phyloP scores from a whole-genome alignment of 2,888 invertebrate species.

The Erebia palarica region DNA sequence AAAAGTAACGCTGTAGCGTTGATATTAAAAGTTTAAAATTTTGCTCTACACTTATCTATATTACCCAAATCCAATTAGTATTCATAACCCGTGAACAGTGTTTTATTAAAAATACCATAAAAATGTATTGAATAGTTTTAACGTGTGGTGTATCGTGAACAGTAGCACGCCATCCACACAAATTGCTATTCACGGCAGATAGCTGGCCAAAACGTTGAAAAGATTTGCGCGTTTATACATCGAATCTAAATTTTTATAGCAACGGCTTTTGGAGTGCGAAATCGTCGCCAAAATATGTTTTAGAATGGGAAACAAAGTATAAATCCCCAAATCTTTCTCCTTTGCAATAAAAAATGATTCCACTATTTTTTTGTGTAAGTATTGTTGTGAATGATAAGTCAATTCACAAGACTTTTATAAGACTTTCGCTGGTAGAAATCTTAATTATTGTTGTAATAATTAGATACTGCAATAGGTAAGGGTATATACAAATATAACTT shows the following conservation, averaged over 20 bases:
- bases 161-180: slow-evolving; percentile 14
- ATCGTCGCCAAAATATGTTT: slow-evolving; percentile 5
- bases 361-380: too few relatives aligned
- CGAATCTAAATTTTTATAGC: slow-evolving; percentile 17
- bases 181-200: slow-evolving; percentile 24
- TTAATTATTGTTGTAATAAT: too few relatives aligned
- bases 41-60: not conserved
- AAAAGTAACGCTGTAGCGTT: too few relatives aligned
- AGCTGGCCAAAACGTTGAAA: slow-evolving; percentile 19
- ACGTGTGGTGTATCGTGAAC: slow-evolving; percentile 15
- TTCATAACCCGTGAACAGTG: slow-evolving; percentile 14
- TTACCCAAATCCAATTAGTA: slow-evolving; percentile 9
- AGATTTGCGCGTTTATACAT: slow-evolving; percentile 24
- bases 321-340: not conserved
- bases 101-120: slow-evolving; percentile 23
- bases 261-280: slow-evolving; percentile 9
- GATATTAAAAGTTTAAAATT: too few relatives aligned
- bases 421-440: too few relatives aligned
- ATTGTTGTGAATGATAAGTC: too few relatives aligned
- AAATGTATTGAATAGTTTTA: slow-evolving; percentile 20
- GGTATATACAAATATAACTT: too few relatives aligned
- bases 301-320: not conserved
- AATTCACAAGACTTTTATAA: too few relatives aligned
- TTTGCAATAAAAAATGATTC: not conserved
- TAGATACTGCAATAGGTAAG: too few relatives aligned